Base-by-base conservation (phyloP, 2,797 vertebrate genomes). In the Anas flavirostris region DNA sequence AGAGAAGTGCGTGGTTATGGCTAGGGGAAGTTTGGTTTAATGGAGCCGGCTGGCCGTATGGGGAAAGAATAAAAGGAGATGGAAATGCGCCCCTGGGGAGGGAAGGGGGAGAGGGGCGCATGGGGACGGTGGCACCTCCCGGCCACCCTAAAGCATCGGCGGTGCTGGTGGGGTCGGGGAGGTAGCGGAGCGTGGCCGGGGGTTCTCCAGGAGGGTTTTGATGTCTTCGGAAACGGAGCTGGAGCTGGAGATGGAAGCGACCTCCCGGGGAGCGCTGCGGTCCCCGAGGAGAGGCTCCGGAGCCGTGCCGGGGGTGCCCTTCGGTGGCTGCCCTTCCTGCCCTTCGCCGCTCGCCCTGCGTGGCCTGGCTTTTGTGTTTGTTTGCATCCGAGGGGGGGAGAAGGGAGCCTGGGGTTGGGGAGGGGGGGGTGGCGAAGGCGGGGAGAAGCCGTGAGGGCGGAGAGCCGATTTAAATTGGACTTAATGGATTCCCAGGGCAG, bases 401-500 rank as follows among this genome's bases (percentile, higher is more conserved):
- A 84, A 60, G 33, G 86, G 90, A 68, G 78, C 59, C 2, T 39
- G 23, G 78, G 59, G 46, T 55, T 10, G 41, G 22, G 74, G 59
- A 41, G 50, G 60, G 14, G 41, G 23, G 78, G 62, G 50, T 46
- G 76, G 13, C 18, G 55, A 76, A 76, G 78, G 91, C 75, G 88
- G 95, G 90, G 95, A 94, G 95, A 94, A 95, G 94, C 96, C 58
- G 35, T 39, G 94, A 93, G 94, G 91, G 86, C 79, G 95, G 94
- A 91, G 93, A 96, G 88, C 60, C 94, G 48, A 84, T 96, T 96
- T 96, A 97, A 96, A 97, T 91, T 94, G 94, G 95, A 93, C 95
- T 96, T 97, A 96, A 95, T 97, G 97, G 92, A 95, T 97, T 96
- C 90, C 97, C 95, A 95, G 94, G 95, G 95, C 94, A 86, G 88